Evolutionary conservation across 1,140 invertebrate genomes (phyloP).

Genomic region (Bombus ignitus): DNA sequence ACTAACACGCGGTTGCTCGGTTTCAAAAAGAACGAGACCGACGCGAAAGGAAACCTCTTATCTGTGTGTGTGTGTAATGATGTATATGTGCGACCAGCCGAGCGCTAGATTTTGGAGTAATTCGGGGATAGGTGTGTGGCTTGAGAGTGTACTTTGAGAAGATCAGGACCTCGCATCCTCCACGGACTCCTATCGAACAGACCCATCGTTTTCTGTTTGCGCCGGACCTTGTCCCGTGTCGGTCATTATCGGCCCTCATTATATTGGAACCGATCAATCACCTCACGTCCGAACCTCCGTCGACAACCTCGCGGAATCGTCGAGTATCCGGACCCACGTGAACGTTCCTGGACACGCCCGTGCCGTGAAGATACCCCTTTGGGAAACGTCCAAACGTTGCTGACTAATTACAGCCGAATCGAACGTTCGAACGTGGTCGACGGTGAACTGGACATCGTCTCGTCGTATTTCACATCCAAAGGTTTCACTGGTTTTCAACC

Average conservation of each 20-base stretch:
- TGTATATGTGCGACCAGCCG: neutral
- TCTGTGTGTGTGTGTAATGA: neutral
- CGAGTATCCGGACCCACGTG: slow-evolving; percentile 63
- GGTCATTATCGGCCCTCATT: slow-evolving; percentile 82
- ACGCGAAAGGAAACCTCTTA: neutral
- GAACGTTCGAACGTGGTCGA: neutral
- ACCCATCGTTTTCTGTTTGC: slow-evolving; percentile 76
- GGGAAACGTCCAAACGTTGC: slow-evolving; percentile 49
- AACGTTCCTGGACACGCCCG: slow-evolving; percentile 62
- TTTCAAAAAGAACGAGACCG: slow-evolving; percentile 5
- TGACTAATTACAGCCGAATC: slow-evolving; percentile 51
- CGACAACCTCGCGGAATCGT: slow-evolving; percentile 64
- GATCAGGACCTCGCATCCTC: slow-evolving; percentile 58
- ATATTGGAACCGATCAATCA: slow-evolving; percentile 81
- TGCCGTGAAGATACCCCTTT: slow-evolving; percentile 46
- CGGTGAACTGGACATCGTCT: neutral
- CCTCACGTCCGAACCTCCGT: slow-evolving; percentile 70
- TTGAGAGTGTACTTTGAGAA: slow-evolving; percentile 10
- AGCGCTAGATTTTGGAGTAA: slow-evolving; percentile 22
- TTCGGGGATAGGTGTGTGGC: slow-evolving; percentile 1
- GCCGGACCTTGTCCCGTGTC: slow-evolving; percentile 75
- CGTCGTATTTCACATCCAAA: too few species aligned
- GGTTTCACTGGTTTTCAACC: neutral
- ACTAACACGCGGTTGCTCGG: slow-evolving; percentile 38
- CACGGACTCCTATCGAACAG: slow-evolving; percentile 66